These are phyloP conservation scores for Pipistrellus kuhlii DNA, from an alignment of 2,797 vertebrate species.

Conservation along the genomic window DNA sequence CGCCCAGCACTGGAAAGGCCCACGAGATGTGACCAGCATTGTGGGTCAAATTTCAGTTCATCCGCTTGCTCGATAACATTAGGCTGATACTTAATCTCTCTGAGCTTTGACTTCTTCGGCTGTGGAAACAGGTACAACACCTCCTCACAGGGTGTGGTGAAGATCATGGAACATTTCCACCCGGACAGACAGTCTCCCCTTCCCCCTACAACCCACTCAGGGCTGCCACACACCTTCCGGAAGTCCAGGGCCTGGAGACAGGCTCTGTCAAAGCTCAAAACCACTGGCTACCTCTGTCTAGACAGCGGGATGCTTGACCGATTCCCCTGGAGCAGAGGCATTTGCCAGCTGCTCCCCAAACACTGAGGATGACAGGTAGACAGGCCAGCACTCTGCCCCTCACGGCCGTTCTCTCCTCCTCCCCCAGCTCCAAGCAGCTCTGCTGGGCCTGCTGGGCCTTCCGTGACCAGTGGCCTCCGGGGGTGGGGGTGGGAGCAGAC, in stretches of 20 bases:
- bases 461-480: not conserved
- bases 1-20: not conserved
- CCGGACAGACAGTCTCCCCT: not conserved
- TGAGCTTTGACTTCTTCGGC: not conserved
- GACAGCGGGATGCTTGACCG: not conserved
- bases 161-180: not conserved
- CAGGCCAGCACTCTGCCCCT: not conserved
- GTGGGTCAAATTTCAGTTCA: not conserved
- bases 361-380: not conserved
- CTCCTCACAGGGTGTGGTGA: not conserved
- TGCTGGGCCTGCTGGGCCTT: not conserved
- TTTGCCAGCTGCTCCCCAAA: not conserved
- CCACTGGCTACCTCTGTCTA: not conserved
- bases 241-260: not conserved
- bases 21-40: not conserved
- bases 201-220: not conserved
- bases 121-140: not conserved
- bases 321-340: not conserved
- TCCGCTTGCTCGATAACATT: not conserved
- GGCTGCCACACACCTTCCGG: not conserved
- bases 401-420: not conserved
- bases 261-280: not conserved
- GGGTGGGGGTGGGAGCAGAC: too few relatives aligned
- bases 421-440: not conserved
- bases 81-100: not conserved